These are phyloP conservation scores for Hylomyscus alleni DNA, from an alignment of 2,797 vertebrate genomes.

Conservation along the genomic window DNA sequence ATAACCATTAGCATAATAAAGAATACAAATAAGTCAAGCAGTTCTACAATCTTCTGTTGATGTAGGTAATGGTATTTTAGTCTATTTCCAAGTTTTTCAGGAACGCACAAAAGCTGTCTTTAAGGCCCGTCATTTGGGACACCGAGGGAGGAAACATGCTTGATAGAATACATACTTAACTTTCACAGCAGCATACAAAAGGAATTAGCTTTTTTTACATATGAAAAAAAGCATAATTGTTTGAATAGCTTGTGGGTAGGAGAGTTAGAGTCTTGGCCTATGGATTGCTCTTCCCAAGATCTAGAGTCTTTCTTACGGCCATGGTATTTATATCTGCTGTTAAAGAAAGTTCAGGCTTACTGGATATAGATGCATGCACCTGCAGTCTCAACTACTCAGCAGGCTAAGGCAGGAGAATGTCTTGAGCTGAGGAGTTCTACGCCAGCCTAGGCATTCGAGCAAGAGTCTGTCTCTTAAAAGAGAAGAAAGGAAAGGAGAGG, in stretches of 20 bases:
- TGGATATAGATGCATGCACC: neutral
- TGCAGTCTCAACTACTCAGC: neutral
- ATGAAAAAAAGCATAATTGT: neutral
- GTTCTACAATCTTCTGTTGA: conserved; percentile 16
- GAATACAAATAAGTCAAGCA: neutral
- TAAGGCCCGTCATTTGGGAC: conserved; percentile 54
- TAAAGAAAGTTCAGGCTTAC: neutral
- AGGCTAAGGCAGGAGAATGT: neutral
- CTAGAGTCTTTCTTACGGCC: neutral
- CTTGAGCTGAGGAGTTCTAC: neutral
- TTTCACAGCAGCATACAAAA: neutral
- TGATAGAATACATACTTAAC: neutral
- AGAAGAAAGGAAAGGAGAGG: too few relatives aligned
- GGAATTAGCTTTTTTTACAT: conserved; percentile 35
- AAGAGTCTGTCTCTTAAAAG: neutral
- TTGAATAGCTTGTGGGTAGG: neutral
- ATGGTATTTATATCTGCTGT: neutral
- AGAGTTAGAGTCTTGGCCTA: neutral
- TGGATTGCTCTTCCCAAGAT: neutral
- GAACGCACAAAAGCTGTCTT: conserved; percentile 30
- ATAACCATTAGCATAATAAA: conserved; percentile 40
- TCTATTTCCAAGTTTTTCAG: neutral
- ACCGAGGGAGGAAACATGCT: neutral
- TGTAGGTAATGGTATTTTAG: neutral
- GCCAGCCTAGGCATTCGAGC: neutral